Base-by-base conservation (phyloP, 2,113 vertebrate genomes). In the Heptranchias perlo region DNA sequence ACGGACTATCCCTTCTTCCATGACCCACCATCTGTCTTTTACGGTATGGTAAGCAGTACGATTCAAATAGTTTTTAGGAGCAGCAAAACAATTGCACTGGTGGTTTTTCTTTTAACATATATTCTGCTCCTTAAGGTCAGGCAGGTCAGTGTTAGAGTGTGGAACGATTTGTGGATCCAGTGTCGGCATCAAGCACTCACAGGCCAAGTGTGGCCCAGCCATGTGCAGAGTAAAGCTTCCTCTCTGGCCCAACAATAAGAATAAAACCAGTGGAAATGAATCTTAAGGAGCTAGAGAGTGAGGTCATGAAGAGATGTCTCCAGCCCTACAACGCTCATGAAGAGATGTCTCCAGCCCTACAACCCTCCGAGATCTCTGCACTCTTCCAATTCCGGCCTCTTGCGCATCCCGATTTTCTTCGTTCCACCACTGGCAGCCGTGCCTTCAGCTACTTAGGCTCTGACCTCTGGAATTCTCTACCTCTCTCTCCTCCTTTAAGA, bases 1-100 rank as follows among this genome's bases (percentile, higher is more conserved):
- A 98, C 98, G 0, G 97, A 98, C 96, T 99, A 99, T 96, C 97
- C 98, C 96, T 99, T 99, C 97, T 99, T 99, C 97, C 96, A 99
- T 0, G 98, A 99, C 97, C 99, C 99, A 0, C 98, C 99, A 0
- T 99, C 99, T 0, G 98, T 98, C 67, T 99, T 99, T 96, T 97
- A 99, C 0, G 98, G 99, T 99, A 98, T 97, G 97, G 89, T 96
- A 62, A 97, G 97, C 97, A 97, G 13, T 92, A 96, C 96, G 96
- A 96, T 95, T 73, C 69, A 39, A 47, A 82, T n/a, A 25, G 52
- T 6, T 14, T 93, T 93, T 21, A 92, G 2, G 4, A n/a, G 21
- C 10, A 31, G 31, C 4, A 31, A 31, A 58, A 39, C 58, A 39
- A 2, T 21, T 92, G 14, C 28, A 2, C 16, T 62, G 6, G 52